Conservation (phyloP, 2,113 vertebrate genomes). For the Numida meleagris region DNA sequence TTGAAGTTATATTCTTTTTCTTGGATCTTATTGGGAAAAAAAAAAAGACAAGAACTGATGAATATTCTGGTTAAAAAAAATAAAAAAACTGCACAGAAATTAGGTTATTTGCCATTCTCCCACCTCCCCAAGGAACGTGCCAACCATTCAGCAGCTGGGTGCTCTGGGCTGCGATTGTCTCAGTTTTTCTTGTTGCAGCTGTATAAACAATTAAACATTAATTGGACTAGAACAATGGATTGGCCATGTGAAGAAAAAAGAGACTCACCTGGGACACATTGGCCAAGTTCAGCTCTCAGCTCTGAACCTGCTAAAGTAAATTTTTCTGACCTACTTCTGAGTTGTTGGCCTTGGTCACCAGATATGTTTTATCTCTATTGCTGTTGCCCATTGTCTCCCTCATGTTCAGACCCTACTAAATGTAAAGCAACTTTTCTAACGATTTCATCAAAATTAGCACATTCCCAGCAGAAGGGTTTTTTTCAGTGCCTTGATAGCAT, state of each 20-base stretch:
- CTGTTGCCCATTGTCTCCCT: background rate
- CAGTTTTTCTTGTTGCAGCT: constrained; percentile 26
- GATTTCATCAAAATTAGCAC: background rate
- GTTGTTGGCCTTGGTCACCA: background rate
- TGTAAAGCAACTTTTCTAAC: background rate
- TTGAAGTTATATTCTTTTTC: background rate
- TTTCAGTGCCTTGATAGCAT: background rate
- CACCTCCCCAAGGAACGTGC: background rate
- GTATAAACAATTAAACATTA: constrained; percentile 66
- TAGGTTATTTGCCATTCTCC: background rate
- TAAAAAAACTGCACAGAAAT: background rate
- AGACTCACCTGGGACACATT: background rate
- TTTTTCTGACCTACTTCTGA: background rate
- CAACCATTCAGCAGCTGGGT: background rate
- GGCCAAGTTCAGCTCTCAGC: background rate
- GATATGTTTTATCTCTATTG: background rate
- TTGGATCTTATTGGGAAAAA: background rate
- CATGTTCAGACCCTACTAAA: background rate
- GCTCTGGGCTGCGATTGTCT: constrained; percentile 14
- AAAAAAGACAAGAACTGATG: background rate
- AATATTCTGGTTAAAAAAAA: background rate
- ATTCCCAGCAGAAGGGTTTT: background rate
- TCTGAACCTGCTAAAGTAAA: background rate
- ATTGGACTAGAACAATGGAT: constrained; percentile 30
- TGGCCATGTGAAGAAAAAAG: background rate